Evolutionary conservation across 2,113 vertebrate genomes (phyloP), one percentile per base, ranked within the genome.

Genomic region (Pterocles gutturalis): DNA sequence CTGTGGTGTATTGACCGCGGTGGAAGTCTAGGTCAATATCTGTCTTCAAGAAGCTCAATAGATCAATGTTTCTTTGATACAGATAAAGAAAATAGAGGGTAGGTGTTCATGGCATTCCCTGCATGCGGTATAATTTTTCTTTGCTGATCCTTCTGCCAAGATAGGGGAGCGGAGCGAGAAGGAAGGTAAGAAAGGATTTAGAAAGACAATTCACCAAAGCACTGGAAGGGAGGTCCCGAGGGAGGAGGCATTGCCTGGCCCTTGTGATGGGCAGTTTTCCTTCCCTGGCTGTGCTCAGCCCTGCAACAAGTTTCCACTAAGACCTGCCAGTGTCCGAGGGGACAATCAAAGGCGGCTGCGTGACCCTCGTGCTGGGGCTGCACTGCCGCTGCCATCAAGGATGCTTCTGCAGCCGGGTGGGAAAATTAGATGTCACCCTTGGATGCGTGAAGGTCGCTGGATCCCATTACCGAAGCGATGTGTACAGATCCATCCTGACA

Each of bases 31-130:
- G 90, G 76, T 97, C 84, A 21, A 71, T 96, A 75, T n/a, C 55
- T 15, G 65, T 76, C 85, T 93, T 87, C 81, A 62, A 71, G 80
- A 85, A 36, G 71, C 58, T 96, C 90, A 81, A 76, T 79, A 93
- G 84, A 87, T 97, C 82, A n/a, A 87, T 93, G 49, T 19, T 51
- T 67, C 75, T 86, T 82, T 91, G 90, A 82, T 93, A 84, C 43
- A 62, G 76, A 79, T 80, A 82, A 89, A 89, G 82, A 70, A 95
- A 93, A 90, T 8, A 75, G 64, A 93, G 45, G 34, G 45, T 31
- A 60, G 83, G 57, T 86, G 64, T 93, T 94, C 64, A 28, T 71
- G 72, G 88, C 55, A 36, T 92, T 79, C 80, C 24, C 72, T 71
- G 69, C 2, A 0, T 75, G 55, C 0, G 0, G 28, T n/a, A 5